phyloP scores from a whole-genome alignment of 2,797 vertebrate species.

The Myotis findleyi region DNA sequence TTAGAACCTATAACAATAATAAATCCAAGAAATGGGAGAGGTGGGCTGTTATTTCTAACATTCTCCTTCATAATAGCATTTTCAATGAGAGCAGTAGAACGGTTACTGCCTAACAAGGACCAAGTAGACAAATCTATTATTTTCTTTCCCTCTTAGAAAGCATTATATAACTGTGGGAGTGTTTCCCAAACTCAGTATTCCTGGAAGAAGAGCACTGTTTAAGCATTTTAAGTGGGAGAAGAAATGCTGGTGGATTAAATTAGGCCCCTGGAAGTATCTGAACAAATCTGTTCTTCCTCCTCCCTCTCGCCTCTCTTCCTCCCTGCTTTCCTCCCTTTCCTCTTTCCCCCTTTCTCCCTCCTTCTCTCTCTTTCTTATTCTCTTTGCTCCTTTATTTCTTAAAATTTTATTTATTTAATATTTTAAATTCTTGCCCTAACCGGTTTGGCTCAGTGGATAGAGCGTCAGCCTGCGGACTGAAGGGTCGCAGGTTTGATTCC shows the following conservation, averaged over 20 bases:
- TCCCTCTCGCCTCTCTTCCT: background rate
- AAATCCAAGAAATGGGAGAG: background rate
- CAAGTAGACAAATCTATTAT: background rate
- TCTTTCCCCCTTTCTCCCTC: background rate
- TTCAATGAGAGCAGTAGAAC: background rate
- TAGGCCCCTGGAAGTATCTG: background rate
- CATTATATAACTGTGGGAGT: background rate
- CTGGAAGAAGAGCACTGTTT: background rate
- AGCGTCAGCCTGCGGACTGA: too few relatives aligned
- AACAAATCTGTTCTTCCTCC: background rate
- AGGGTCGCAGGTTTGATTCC: too few relatives aligned
- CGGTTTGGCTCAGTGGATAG: too few relatives aligned
- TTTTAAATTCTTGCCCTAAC: background rate
- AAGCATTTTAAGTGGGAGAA: conserved; percentile 52
- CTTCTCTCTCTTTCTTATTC: background rate
- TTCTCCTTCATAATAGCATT: background rate
- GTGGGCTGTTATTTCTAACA: too few relatives aligned
- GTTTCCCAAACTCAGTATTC: conserved; percentile 15
- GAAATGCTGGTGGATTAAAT: conserved; percentile 3
- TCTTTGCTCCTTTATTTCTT: background rate
- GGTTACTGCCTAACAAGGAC: background rate
- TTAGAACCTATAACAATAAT: background rate
- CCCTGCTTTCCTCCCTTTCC: background rate
- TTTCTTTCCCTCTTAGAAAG: conserved; percentile 36
- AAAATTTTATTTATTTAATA: background rate